phyloP scores from a whole-genome alignment of 2,888 invertebrate genomes.

The Baronia brevicornis region DNA sequence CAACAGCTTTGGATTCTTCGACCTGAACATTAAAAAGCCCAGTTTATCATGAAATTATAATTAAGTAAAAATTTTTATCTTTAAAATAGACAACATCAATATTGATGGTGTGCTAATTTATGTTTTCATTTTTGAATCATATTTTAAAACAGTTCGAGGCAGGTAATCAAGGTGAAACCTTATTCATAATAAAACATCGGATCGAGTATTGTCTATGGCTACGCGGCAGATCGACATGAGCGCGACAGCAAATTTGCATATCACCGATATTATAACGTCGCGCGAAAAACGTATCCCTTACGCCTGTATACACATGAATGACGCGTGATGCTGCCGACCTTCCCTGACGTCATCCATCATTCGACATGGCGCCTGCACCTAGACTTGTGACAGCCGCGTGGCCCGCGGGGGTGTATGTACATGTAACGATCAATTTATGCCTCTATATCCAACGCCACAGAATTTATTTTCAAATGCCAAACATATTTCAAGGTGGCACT shows the following conservation, averaged over 20 bases:
- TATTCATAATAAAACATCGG: slow-evolving; percentile 17
- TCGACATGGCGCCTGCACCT: slow-evolving; percentile 74
- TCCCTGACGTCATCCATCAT: slow-evolving; percentile 75
- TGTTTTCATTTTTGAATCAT: no score
- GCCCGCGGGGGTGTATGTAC: slow-evolving; percentile 30
- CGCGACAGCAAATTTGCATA: slow-evolving; percentile 68
- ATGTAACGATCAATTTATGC: slow-evolving; percentile 23
- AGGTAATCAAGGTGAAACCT: no score
- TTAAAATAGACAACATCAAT: no score
- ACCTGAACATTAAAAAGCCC: no score
- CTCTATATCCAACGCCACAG: slow-evolving; percentile 22
- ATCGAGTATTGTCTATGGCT: slow-evolving; percentile 23
- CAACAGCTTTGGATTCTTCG: no score
- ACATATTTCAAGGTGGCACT: slow-evolving; percentile 50
- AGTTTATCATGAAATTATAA: no score
- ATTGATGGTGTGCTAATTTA: slow-evolving; percentile 1
- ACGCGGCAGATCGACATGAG: slow-evolving; percentile 42
- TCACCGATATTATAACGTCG: slow-evolving; percentile 75
- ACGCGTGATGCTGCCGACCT: slow-evolving; percentile 75
- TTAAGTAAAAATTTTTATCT: no score
- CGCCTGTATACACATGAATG: slow-evolving; percentile 76
- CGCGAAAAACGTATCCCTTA: slow-evolving; percentile 76
- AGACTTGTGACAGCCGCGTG: slow-evolving; percentile 67
- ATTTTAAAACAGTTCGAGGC: no score
- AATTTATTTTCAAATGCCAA: slow-evolving; percentile 22